Conservation (phyloP, 2,888 invertebrate species). For the Tanytarsus gracilentus region DNA sequence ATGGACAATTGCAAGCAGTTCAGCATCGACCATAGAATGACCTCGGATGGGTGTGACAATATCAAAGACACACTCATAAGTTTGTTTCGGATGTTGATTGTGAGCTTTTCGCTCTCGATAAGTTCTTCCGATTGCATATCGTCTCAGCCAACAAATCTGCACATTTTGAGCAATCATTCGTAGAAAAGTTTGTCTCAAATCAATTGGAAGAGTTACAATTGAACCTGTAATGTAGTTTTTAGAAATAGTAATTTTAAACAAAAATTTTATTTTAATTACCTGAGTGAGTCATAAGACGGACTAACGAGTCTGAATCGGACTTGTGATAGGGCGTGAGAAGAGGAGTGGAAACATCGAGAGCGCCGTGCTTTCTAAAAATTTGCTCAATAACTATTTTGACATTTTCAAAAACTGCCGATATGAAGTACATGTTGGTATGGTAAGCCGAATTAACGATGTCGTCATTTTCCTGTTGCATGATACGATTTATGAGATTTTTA, state of each 20-base stretch:
- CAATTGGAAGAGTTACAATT: conserved; percentile 75
- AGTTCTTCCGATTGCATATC: conserved; percentile 80
- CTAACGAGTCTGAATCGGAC: conserved; percentile 50
- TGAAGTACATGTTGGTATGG: conserved; percentile 57
- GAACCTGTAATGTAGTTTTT: conserved; percentile 47
- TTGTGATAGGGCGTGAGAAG: conserved; percentile 66
- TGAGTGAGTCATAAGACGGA: conserved; percentile 76
- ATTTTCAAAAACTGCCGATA: conserved; percentile 42
- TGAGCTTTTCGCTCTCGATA: conserved; percentile 69
- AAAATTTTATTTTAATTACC: not conserved
- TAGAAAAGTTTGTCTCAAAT: conserved; percentile 72
- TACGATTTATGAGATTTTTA: conserved; percentile 53
- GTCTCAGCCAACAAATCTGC: conserved; percentile 62
- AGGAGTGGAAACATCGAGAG: conserved; percentile 67
- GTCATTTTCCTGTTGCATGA: conserved; percentile 42
- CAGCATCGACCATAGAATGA: conserved; percentile 73
- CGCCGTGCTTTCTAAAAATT: conserved; percentile 71
- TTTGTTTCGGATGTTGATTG: conserved; percentile 81
- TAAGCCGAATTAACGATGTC: conserved; percentile 62
- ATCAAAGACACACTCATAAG: conserved; percentile 87
- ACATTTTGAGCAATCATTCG: conserved; percentile 73
- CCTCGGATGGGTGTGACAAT: conserved; percentile 70
- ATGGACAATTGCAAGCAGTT: conserved; percentile 67
- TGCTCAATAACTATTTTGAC: conserved; percentile 43
- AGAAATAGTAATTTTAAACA: not conserved